Evolutionary conservation across 1,140 invertebrate genomes (phyloP).

Genomic region (Adelges cooleyi): DNA sequence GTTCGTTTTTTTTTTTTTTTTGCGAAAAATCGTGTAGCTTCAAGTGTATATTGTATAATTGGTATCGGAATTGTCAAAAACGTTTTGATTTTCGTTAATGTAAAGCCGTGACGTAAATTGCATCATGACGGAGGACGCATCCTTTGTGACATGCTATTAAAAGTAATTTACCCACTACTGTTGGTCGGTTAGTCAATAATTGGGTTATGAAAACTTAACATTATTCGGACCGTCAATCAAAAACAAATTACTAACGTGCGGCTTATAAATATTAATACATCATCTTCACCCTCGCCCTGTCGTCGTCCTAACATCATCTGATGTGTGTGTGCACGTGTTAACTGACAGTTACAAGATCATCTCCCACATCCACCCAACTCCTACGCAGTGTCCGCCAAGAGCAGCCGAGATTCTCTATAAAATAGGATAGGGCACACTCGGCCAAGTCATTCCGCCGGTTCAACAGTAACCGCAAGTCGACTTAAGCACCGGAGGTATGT

Average conservation of each 20-base stretch:
- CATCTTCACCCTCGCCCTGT: background rate
- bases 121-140: background rate
- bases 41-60: too few species aligned
- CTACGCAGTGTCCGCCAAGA: background rate
- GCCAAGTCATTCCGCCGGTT: background rate
- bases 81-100: too few species aligned
- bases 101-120: too few species aligned
- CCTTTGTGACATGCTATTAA: background rate
- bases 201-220: background rate
- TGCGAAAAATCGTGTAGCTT: too few species aligned
- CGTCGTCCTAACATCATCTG: background rate
- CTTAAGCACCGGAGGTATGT: background rate
- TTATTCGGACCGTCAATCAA: background rate
- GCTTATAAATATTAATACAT: conserved; percentile 2
- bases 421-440: too few species aligned
- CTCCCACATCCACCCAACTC: background rate
- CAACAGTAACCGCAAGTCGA: background rate
- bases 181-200: background rate
- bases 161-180: conserved; percentile 2
- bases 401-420: too few species aligned
- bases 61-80: too few species aligned
- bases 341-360: background rate
- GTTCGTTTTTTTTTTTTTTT: too few species aligned
- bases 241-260: conserved; percentile 8
- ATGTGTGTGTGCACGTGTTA: background rate